Percentiles rank a stretch among this genome's conserved stretches.
These are phyloP conservation scores for Tetraneura akinire DNA, from an alignment of 1,140 invertebrate species.

Conservation along the genomic window DNA sequence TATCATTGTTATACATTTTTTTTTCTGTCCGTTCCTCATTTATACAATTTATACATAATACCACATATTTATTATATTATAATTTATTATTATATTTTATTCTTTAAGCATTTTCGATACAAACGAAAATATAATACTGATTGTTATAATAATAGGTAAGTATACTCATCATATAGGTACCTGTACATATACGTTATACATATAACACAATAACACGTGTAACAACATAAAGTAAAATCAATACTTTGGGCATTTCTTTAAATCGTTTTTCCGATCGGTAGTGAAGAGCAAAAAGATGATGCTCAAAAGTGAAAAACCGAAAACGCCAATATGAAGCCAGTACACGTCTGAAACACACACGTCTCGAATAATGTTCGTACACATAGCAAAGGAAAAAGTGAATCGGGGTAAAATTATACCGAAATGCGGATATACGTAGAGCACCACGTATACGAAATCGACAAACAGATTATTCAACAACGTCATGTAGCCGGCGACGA, in stretches of 20 bases:
- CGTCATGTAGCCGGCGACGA: conserved; percentile 4
- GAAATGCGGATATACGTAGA: neutral
- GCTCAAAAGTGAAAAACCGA: neutral
- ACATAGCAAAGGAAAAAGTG: neutral
- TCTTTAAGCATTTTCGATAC: conserved; percentile 2
- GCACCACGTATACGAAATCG: neutral
- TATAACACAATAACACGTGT: conserved; percentile 2
- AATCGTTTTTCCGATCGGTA: no score
- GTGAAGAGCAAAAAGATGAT: neutral
- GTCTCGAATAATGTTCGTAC: neutral
- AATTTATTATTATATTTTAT: no score
- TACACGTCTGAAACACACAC: neutral
- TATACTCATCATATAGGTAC: no score
- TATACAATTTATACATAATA: no score
- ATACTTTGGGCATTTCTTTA: neutral
- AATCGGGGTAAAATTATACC: neutral
- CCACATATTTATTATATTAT: no score
- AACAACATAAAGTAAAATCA: neutral
- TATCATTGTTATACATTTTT: neutral
- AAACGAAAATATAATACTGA: conserved; percentile 9
- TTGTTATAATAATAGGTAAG: neutral
- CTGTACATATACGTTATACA: no score
- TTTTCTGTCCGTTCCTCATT: neutral
- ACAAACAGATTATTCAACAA: conserved; percentile 9
- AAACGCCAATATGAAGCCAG: neutral